Evolutionary conservation across 1,140 invertebrate species (phyloP).

Genomic region (Drosophila setifemur): DNA sequence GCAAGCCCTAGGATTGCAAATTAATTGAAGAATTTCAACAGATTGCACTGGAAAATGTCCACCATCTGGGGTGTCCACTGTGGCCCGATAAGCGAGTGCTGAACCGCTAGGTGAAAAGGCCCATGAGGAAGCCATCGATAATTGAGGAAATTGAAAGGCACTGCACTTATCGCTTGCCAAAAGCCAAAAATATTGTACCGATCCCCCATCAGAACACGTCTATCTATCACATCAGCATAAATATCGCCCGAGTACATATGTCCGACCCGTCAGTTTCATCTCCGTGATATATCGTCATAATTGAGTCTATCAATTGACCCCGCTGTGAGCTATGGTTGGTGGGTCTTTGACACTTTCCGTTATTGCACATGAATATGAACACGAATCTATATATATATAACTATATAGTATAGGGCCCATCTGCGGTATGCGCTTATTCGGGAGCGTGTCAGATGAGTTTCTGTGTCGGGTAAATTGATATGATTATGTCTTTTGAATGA

Average conservation of each 20-base stretch:
- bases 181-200: constrained; percentile 17
- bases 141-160: constrained; percentile 48
- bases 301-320: constrained; percentile 81
- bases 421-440: constrained; percentile 16
- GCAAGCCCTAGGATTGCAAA: background rate
- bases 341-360: constrained; percentile 74
- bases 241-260: constrained; percentile 2
- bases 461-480: constrained; percentile 47
- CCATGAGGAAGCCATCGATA: constrained; percentile 31
- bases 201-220: constrained; percentile 8
- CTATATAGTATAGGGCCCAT: background rate
- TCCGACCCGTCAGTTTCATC: constrained; percentile 5
- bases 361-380: constrained; percentile 39
- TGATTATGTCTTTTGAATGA: constrained; percentile 53
- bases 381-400: constrained; percentile 22
- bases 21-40: background rate
- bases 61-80: background rate
- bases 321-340: constrained; percentile 68
- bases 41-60: too few relatives aligned
- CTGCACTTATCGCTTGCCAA: constrained; percentile 41
- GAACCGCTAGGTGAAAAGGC: constrained; percentile 20
- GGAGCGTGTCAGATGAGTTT: constrained; percentile 25
- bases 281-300: constrained; percentile 67
- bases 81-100: constrained; percentile 15
- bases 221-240: constrained; percentile 1